Conservation (phyloP, 2,797 vertebrate species). For the Xerus rutilus region DNA sequence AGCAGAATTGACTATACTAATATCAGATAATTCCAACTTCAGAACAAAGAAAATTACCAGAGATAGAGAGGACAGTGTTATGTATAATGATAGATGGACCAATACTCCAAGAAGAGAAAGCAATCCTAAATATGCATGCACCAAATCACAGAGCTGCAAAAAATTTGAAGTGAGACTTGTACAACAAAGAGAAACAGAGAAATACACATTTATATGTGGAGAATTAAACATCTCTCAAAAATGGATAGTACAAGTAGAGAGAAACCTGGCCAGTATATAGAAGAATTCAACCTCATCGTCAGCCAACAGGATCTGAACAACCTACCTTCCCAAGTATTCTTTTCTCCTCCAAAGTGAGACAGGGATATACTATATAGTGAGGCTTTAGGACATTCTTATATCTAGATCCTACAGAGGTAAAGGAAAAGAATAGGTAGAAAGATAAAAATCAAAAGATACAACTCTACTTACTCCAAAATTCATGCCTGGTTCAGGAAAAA, state of each 20-base stretch:
- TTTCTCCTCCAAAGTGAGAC: background rate
- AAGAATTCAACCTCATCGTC: background rate
- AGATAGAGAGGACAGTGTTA: background rate
- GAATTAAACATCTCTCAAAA: conserved; percentile 22
- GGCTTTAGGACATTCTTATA: background rate
- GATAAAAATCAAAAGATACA: background rate
- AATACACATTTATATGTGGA: background rate
- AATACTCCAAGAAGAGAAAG: background rate
- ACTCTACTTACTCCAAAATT: background rate
- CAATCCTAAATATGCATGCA: background rate
- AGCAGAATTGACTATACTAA: background rate
- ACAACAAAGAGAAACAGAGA: background rate
- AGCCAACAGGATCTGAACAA: background rate
- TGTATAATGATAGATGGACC: background rate
- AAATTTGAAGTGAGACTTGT: background rate
- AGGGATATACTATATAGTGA: background rate
- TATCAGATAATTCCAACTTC: background rate
- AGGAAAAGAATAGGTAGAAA: background rate
- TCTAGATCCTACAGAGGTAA: background rate
- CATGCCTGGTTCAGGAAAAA: background rate
- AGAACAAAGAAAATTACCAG: background rate
- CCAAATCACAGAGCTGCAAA: conserved; percentile 42
- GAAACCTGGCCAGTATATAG: background rate
- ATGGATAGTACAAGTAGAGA: background rate
- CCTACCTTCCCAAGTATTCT: background rate